Conservation (phyloP, 2,888 invertebrate genomes). For the Icerya purchasi region DNA sequence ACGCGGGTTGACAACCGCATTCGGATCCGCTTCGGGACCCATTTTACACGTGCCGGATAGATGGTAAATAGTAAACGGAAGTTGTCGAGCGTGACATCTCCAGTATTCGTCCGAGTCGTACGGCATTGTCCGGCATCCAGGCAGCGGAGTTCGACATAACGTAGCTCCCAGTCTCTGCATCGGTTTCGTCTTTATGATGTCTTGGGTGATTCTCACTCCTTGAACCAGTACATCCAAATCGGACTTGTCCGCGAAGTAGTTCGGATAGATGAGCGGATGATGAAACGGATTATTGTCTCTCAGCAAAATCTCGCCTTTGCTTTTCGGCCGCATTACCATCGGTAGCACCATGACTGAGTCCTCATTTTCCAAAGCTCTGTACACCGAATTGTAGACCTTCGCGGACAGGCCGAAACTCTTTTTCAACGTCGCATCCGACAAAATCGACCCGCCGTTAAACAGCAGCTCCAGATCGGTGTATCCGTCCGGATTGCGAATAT, state of each 20-base stretch:
- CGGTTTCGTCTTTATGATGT: constrained; percentile 35
- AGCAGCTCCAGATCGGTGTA: constrained; percentile 44
- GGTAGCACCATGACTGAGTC: constrained; percentile 37
- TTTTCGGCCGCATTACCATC: constrained; percentile 42
- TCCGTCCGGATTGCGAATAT: constrained; percentile 31
- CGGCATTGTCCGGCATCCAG: constrained; percentile 31
- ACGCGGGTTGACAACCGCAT: constrained; percentile 34
- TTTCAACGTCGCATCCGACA: constrained; percentile 29
- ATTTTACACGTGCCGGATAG: constrained; percentile 36
- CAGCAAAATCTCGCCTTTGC: constrained; percentile 42
- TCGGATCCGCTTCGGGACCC: constrained; percentile 30
- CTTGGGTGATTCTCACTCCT: constrained; percentile 34
- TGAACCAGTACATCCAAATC: constrained; percentile 40
- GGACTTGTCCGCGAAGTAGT: constrained; percentile 36
- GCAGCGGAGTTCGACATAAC: constrained; percentile 32
- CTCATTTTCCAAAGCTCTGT: constrained; percentile 26
- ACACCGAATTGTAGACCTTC: constrained; percentile 26
- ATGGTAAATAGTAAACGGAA: constrained; percentile 42
- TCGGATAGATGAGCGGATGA: constrained; percentile 42
- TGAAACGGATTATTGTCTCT: constrained; percentile 39
- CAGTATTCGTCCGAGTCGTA: constrained; percentile 41
- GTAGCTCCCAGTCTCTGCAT: constrained; percentile 35
- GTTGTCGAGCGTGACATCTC: constrained; percentile 36
- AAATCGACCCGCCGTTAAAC: constrained; percentile 34
- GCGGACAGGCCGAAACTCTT: constrained; percentile 33